Base-by-base conservation (phyloP, 1,140 invertebrate species). In the Diorhabda carinulata region DNA sequence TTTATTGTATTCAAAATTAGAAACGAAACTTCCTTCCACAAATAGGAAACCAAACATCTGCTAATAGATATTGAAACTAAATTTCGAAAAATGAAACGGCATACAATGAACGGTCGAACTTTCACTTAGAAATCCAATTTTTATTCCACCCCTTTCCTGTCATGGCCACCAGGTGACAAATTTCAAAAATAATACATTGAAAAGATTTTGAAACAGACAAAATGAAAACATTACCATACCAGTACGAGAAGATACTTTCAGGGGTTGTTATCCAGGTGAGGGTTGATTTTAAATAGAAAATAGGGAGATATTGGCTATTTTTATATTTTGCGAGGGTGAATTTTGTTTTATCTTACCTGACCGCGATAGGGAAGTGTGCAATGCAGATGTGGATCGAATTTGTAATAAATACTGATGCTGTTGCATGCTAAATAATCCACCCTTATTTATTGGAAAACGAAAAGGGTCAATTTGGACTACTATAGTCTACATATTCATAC, bases 81-180 rank as follows among this genome's bases (percentile, higher is more conserved):
- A 25, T 25, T 25, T 60, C 58, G 9, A 60, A 60, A 25, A 25
- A 25, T 25, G 9, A 41, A 60, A 60, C 58, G 58, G 25, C 58
- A 60, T n/a, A 60, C 58, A 60, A 60, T 60, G 58, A 60, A 60
- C 42, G 42, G 58, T 8, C 58, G 42, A 60, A 60, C 58, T 60
- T 60, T 60, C 58, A 60, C 58, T 41, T 60, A 4, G 42, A 60
- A 60, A 41, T 60, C 25, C 8, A 60, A 40, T 60, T 25, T 25
- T 40, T 25, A 60, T 41, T 42, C 58, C 58, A 60, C 58, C 58
- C 58, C 25, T 60, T 60, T 60, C 58, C 58, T 60, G 58, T 41
- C 25, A 25, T 25, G 25, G 42, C 42, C 25, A 41, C 58, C 58
- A 60, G 58, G 58, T 60, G 58, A 60, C 58, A 60, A 60, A 60